Conservation (phyloP, 1,140 invertebrate genomes). For the Drosophila sulfurigaster region DNA sequence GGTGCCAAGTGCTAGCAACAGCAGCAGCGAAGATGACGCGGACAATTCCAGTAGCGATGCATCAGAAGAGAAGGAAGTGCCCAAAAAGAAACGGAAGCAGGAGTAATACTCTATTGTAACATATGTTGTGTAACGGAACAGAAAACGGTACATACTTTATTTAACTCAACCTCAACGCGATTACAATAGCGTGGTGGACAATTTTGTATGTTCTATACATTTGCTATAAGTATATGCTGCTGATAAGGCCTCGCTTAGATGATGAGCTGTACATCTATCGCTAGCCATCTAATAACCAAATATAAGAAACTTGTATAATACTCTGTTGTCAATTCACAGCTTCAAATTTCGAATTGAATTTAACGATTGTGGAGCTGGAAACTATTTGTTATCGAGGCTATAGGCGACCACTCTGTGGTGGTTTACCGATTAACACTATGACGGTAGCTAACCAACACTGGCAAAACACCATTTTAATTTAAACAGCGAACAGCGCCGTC, state of each 20-base stretch:
- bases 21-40: constrained; percentile 57
- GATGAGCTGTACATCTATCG: constrained; percentile 41
- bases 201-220: constrained; percentile 31
- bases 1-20: constrained; percentile 52
- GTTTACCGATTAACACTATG: constrained; percentile 4
- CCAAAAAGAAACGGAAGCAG: constrained; percentile 72
- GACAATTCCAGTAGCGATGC: constrained; percentile 42
- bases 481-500: too few species aligned
- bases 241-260: constrained; percentile 54
- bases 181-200: constrained; percentile 62
- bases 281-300: constrained; percentile 52
- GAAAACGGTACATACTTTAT: constrained; percentile 76
- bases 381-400: constrained; percentile 9
- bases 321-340: not conserved
- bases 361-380: not conserved
- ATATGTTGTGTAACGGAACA: constrained; percentile 72
- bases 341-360: not conserved
- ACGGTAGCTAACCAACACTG: constrained; percentile 10
- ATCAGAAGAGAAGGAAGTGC: constrained; percentile 57
- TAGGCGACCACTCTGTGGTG: constrained; percentile 15
- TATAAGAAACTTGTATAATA: constrained; percentile 35
- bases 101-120: constrained; percentile 30
- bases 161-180: constrained; percentile 73
- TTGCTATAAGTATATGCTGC: constrained; percentile 52
- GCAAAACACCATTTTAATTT: not conserved